Evolutionary conservation across 2,888 invertebrate genomes (phyloP), one percentile per base, ranked within the genome.

Genomic region (Ormyrus rosae): DNA sequence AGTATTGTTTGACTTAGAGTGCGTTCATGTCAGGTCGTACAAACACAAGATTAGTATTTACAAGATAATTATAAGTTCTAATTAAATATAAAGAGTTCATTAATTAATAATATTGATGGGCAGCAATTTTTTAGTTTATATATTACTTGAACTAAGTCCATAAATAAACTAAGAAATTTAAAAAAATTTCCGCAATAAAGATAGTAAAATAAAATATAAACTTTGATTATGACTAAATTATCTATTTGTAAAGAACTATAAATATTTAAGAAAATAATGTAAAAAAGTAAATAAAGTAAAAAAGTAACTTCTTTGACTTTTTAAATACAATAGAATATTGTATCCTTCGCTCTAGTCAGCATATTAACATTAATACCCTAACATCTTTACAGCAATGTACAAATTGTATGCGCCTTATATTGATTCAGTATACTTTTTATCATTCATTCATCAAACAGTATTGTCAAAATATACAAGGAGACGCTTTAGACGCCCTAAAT

Each of bases 381-480:
- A 64, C 65, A 64, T 76, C 64, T 82, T 79, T 74, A 82, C 76
- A 81, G 67, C 55, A 79, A 82, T 82, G 58, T 82, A 82, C 81
- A 82, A 69, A 69, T 19, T 6, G 46, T 76, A 78, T 82, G 69
- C 81, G 51, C 58, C 72, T 55, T 64, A 76, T 50, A 67, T 13
- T 8, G 75, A 81, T 61, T 75, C 71, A 68, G 60, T 78, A 70
- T 61, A 61, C 34, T 67, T 75, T 19, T 76, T 13, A 69, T 56
- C 65, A 61, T 75, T 19, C 65, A 75, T 71, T 75, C 70, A 8
- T 71, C 73, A 86, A 84, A 87, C 85, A 86, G 85, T 89, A 88
- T 87, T 89, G 88, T 90, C 88, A 89, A 89, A 89, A 89, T 89
- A 89, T 90, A 89, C 87, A 88, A 85, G 84, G 84, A 88, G 71